A percentile compares a stretch with the other conserved stretches of the same genome.
These are phyloP conservation scores for Silurus aristotelis DNA, from an alignment of 2,797 vertebrate species.

Conservation along the genomic window DNA sequence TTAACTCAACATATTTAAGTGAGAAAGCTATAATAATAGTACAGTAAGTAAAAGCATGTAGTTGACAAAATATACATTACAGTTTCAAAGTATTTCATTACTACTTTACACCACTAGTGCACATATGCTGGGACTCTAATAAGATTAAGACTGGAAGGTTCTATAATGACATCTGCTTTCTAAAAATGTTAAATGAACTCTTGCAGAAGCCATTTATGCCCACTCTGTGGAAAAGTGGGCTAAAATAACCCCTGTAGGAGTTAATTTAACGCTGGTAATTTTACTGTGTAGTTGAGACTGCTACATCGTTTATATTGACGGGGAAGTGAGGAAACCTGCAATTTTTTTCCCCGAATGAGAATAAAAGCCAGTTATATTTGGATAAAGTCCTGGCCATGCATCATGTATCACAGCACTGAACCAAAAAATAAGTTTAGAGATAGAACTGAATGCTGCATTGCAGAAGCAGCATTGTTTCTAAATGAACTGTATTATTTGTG, in stretches of 20 bases:
- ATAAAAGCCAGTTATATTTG: constrained; percentile 23
- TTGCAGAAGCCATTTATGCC: constrained; percentile 18
- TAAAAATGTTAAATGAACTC: constrained; percentile 24
- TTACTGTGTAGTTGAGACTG: constrained; percentile 16
- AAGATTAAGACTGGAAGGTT: constrained; percentile 1
- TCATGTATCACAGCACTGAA: constrained; percentile 27
- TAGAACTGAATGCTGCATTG: constrained; percentile 18
- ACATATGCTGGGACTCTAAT: not conserved
- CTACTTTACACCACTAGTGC: not conserved
- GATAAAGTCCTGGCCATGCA: constrained; percentile 7
- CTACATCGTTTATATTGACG: constrained; percentile 31
- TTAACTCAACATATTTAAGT: not conserved
- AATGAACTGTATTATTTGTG: constrained; percentile 35
- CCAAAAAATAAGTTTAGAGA: constrained; percentile 26
- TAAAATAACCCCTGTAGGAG: constrained; percentile 13
- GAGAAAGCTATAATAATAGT: not conserved
- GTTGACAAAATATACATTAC: not conserved
- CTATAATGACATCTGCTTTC: not conserved
- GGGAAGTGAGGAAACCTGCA: constrained; percentile 14
- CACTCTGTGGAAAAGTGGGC: constrained; percentile 25
- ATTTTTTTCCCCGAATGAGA: constrained; percentile 18
- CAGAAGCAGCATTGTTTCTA: constrained; percentile 20
- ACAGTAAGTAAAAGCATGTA: not conserved
- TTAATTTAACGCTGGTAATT: constrained; percentile 21
- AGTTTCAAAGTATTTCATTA: not conserved